Evolutionary conservation across 2,113 vertebrate species (phyloP), one percentile per base, ranked within the genome.

Genomic region (Apeltes quadracus): DNA sequence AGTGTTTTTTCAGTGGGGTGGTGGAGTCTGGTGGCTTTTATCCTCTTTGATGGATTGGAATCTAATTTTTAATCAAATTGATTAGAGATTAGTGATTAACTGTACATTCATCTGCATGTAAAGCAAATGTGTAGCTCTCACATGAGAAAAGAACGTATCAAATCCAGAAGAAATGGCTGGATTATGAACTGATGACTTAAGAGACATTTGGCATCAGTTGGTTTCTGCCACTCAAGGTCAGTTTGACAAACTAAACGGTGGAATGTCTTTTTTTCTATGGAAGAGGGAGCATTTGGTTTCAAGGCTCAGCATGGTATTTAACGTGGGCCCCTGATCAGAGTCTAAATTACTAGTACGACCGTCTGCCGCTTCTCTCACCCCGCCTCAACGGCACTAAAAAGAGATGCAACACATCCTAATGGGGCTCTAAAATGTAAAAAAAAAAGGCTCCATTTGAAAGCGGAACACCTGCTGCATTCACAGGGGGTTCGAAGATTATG

Each of bases 201-300:
- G 75, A 25, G 57, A 16, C 22, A 70, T 69, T 70, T 69, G 50
- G 10, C 22, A 72, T 65, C 55, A 72, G 58, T 76, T 61, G 27
- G 23, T 61, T 69, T 72, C 9, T 39, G 8, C 20, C 38, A n/a
- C 58, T 65, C 63, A 65, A 61, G 55, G 79, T 72, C 43, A 57
- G 23, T 44, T 50, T 56, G 58, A n/a, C 22, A 70, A 10, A 66
- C 25, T 20, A 14, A 56, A 59, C 0, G 3, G 25, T 61, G 22
- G 22, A 6, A 8, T 54, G 27, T 51, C 16, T 25, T 7, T 34
- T 6, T 53, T 75, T 14, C 5, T 43, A 38, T 64, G 44, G 36
- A 14, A 32, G 44, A 46, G 43, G 15, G 29, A 61, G 12, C 58
- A 22, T 73, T 57, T 7, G 18, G n/a, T 78, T 78, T 44, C 27